Percentiles rank a stretch among this genome's conserved stretches.
Conservation (phyloP, 92 coral and sea anemone species). For the Heliopora coerulea region DNA sequence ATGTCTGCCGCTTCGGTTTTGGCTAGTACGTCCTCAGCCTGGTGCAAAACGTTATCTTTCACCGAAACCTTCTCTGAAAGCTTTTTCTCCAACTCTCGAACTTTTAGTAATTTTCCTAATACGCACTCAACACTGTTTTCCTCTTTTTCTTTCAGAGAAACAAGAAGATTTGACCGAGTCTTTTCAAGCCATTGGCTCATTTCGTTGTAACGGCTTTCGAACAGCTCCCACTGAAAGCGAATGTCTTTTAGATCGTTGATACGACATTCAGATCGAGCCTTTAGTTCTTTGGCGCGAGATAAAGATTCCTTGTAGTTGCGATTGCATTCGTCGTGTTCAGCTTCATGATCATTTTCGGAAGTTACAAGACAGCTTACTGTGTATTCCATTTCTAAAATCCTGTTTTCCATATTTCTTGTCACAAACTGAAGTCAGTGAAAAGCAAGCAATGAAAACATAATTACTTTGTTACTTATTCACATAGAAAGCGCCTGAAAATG, state of each 20-base stretch:
- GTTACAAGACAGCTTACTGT: not conserved
- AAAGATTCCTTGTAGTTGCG: constrained; percentile 63
- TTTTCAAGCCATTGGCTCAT: constrained; percentile 73
- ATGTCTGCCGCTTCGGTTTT: constrained; percentile 76
- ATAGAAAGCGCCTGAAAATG: no score
- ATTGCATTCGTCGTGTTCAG: constrained; percentile 47
- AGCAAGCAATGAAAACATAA: not conserved
- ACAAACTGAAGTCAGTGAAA: not conserved
- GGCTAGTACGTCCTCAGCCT: constrained; percentile 85
- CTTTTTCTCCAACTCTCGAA: constrained; percentile 87
- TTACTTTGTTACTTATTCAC: no score
- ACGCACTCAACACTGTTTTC: constrained; percentile 80
- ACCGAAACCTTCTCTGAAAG: constrained; percentile 78
- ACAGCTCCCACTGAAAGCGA: constrained; percentile 85
- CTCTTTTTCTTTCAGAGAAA: constrained; percentile 61
- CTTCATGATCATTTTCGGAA: constrained; percentile 43
- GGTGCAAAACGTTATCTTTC: constrained; percentile 75
- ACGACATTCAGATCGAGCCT: constrained; percentile 76
- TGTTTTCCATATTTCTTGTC: constrained; percentile 26
- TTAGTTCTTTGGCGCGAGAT: constrained; percentile 81
- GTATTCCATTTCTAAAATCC: constrained; percentile 32
- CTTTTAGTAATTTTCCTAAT: constrained; percentile 76
- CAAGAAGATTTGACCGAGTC: constrained; percentile 55
- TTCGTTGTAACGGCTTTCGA: constrained; percentile 69
- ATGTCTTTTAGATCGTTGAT: constrained; percentile 73